These are phyloP conservation scores for Leptodactylus fuscus DNA, from an alignment of 2,113 vertebrate species.

Conservation along the genomic window DNA sequence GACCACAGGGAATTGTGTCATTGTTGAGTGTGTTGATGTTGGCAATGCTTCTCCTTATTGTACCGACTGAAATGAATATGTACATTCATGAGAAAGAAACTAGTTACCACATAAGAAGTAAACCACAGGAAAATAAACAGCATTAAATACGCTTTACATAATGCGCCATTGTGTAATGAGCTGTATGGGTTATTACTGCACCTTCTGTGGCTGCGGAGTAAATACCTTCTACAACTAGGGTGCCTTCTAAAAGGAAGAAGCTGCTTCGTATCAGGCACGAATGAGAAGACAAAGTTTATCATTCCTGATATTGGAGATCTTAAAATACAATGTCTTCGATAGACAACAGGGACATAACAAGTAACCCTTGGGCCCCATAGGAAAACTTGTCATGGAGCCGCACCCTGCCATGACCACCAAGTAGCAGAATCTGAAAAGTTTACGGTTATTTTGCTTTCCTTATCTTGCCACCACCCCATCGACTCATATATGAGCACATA, in stretches of 20 bases:
- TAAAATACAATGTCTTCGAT: too few relatives aligned
- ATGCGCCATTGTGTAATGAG: slow-evolving; percentile 18
- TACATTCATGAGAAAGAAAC: slow-evolving; percentile 28
- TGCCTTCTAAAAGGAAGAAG: neutral
- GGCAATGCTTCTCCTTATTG: neutral
- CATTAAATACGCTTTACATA: neutral
- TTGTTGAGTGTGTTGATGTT: slow-evolving; percentile 30
- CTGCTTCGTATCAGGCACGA: neutral
- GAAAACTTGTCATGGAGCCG: too few relatives aligned
- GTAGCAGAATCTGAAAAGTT: too few relatives aligned
- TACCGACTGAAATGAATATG: neutral
- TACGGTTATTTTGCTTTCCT: too few relatives aligned
- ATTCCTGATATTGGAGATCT: neutral
- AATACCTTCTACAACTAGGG: neutral
- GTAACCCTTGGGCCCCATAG: too few relatives aligned
- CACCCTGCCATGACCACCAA: too few relatives aligned
- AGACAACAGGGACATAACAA: too few relatives aligned
- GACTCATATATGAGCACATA: too few relatives aligned
- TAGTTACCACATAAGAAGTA: slow-evolving; percentile 22
- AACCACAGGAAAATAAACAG: slow-evolving; percentile 40
- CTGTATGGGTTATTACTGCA: neutral
- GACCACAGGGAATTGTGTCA: neutral
- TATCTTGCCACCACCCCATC: too few relatives aligned
- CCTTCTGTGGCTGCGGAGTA: neutral
- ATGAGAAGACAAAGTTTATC: neutral